Conservation (phyloP, 2,888 invertebrate species). For the Hartigia nigra region DNA sequence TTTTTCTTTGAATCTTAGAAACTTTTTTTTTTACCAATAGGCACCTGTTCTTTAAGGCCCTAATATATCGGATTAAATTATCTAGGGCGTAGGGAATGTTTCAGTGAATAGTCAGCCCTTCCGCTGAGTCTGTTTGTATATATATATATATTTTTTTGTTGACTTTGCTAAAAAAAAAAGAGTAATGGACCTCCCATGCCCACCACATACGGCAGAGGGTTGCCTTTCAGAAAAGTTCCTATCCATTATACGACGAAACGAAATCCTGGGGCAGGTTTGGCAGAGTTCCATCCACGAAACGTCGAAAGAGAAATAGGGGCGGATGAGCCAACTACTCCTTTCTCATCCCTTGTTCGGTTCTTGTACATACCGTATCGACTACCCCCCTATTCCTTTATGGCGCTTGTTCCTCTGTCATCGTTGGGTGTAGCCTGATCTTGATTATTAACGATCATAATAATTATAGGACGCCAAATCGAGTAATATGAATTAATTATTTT, state of each 20-base stretch:
- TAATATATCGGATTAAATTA: background rate
- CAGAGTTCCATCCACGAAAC: slow-evolving; percentile 2
- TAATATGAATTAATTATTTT: slow-evolving; percentile 4
- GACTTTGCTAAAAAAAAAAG: background rate
- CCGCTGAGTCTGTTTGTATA: background rate
- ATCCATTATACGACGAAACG: slow-evolving; percentile 3
- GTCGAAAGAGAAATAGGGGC: slow-evolving; percentile 4
- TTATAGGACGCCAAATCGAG: background rate
- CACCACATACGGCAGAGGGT: background rate
- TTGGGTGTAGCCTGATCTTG: background rate
- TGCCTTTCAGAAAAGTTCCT: slow-evolving; percentile 1
- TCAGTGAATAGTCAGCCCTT: background rate
- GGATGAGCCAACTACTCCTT: background rate
- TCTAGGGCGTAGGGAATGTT: background rate
- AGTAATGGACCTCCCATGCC: background rate
- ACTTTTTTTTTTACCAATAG: background rate
- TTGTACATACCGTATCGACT: background rate
- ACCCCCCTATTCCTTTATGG: background rate
- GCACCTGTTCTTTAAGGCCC: background rate
- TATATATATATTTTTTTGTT: background rate
- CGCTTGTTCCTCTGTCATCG: background rate
- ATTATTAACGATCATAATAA: slow-evolving; percentile 3
- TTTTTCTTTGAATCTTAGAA: background rate
- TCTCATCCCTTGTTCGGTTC: background rate
- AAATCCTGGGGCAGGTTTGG: slow-evolving; percentile 3